Evolutionary conservation across 1,140 invertebrate species (phyloP).

Genomic region (Conus betulinus): DNA sequence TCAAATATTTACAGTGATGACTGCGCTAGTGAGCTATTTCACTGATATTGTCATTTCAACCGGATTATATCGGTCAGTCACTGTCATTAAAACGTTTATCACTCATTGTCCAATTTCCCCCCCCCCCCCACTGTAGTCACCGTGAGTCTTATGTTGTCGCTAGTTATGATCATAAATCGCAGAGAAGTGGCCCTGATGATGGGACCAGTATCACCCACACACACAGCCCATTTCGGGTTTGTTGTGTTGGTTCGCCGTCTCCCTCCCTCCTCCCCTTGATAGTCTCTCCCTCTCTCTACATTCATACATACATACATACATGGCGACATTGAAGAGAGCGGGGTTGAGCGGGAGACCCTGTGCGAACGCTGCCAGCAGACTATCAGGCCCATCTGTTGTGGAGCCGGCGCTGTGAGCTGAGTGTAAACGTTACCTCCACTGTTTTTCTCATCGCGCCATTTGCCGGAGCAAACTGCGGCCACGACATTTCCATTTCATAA

Average conservation of each 20-base stretch:
- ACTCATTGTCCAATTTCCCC: neutral
- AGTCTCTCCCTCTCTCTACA: neutral
- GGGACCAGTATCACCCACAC: neutral
- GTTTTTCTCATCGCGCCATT: slow-evolving; percentile 31
- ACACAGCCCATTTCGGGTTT: too few relatives aligned
- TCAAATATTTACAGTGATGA: too few relatives aligned
- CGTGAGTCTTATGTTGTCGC: neutral
- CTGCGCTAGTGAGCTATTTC: too few relatives aligned
- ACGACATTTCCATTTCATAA: slow-evolving; percentile 39
- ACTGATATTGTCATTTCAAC: neutral
- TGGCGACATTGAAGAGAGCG: neutral
- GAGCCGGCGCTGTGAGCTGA: neutral
- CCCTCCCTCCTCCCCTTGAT: too few relatives aligned
- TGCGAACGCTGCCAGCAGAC: neutral
- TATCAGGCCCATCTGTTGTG: slow-evolving; percentile 12
- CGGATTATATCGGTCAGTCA: neutral
- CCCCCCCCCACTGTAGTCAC: neutral
- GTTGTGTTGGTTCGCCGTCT: too few relatives aligned
- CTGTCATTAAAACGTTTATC: neutral
- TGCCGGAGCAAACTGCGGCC: slow-evolving; percentile 33
- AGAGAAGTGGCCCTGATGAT: neutral
- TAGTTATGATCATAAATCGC: too few relatives aligned
- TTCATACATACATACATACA: neutral
- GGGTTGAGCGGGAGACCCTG: neutral
- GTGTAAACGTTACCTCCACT: slow-evolving; percentile 28